phyloP scores from a whole-genome alignment of 2,888 invertebrate species.

The Saturnia japonica region DNA sequence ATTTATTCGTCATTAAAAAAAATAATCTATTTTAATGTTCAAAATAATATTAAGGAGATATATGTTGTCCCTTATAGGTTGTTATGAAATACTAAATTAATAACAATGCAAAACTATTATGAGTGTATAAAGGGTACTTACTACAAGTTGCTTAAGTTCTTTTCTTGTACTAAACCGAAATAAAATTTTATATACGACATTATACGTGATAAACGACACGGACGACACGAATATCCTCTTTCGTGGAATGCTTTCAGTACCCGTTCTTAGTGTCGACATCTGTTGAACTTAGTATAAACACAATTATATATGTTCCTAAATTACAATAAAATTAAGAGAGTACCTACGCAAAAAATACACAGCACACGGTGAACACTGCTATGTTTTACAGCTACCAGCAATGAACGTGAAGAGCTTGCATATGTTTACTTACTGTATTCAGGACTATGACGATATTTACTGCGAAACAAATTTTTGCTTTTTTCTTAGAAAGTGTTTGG shows the following conservation, averaged over 20 bases:
- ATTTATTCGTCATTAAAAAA: no score
- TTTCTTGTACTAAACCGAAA: conserved; percentile 61
- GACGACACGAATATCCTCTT: conserved; percentile 63
- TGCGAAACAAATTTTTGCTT: not conserved
- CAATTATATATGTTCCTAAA: conserved; percentile 9
- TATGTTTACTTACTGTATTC: conserved; percentile 38
- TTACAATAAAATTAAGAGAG: conserved; percentile 14
- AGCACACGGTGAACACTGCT: conserved; percentile 6
- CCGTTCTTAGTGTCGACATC: conserved; percentile 40
- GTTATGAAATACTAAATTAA: not conserved
- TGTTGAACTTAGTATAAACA: conserved; percentile 22
- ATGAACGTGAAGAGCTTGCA: conserved; percentile 43
- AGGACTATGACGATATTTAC: not conserved
- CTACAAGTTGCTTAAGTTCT: conserved; percentile 52
- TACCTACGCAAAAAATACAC: not conserved
- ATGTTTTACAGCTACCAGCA: conserved; percentile 33
- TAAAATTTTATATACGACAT: conserved; percentile 69
- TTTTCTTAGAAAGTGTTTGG: not conserved
- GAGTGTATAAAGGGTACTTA: conserved; percentile 44
- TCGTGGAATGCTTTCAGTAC: conserved; percentile 47
- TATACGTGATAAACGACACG: conserved; percentile 68
- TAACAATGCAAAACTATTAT: not conserved
- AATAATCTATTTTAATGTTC: no score
- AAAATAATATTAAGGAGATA: no score
- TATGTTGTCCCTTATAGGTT: no score